A percentile compares a stretch with the other conserved stretches of the same genome.
Evolutionary conservation across 2,113 vertebrate genomes (phyloP).

Genomic region (Cricetomys ansorgei): DNA sequence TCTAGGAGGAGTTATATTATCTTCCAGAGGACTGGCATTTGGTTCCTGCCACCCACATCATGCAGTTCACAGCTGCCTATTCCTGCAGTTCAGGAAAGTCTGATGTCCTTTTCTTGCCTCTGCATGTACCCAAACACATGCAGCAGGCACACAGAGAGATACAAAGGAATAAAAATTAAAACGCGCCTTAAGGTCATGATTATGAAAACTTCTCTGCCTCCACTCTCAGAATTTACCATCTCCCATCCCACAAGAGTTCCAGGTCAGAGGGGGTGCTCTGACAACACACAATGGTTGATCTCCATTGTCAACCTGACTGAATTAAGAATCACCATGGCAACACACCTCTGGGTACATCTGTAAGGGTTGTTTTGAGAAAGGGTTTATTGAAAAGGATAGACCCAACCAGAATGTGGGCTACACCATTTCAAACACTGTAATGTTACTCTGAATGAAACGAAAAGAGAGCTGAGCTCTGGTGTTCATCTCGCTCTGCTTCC

Average conservation of each 20-base stretch:
- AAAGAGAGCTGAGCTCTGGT: neutral
- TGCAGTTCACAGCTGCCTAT: neutral
- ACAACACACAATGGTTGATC: neutral
- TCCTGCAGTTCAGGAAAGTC: neutral
- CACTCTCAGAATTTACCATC: neutral
- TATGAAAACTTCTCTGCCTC: neutral
- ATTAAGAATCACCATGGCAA: neutral
- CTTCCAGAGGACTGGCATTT: neutral
- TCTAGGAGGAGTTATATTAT: neutral
- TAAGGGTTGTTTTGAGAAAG: neutral
- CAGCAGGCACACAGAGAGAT: neutral
- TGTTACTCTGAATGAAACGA: neutral
- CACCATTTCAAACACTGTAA: too few relatives aligned
- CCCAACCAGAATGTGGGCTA: neutral
- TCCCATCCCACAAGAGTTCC: fast-evolving
- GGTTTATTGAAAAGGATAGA: neutral
- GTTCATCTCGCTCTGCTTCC: too few relatives aligned
- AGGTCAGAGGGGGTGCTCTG: neutral
- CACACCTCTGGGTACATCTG: neutral
- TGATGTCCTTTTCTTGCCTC: neutral
- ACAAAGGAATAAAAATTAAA: neutral
- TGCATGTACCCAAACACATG: too few relatives aligned
- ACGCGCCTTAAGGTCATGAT: neutral
- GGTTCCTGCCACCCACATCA: too few relatives aligned
- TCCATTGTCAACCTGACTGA: neutral